These are phyloP conservation scores for Pelodytes ibericus DNA, from an alignment of 2,797 vertebrate genomes.

Conservation along the genomic window DNA sequence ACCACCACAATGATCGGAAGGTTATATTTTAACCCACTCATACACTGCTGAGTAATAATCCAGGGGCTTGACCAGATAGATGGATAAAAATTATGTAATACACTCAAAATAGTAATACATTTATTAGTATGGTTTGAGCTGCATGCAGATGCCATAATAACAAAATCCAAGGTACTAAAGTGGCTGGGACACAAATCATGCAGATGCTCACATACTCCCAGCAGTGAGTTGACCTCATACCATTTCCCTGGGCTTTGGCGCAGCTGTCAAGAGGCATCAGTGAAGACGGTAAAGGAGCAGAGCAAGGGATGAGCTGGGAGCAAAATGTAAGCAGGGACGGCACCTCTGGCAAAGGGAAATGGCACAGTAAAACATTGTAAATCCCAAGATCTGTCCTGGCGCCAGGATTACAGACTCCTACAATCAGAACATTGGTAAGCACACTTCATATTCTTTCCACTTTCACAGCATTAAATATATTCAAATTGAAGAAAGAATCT, in stretches of 20 bases:
- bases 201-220: neutral
- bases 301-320: neutral
- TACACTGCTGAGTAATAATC: too few species aligned
- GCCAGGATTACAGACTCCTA: slow-evolving; percentile 15
- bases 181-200: slow-evolving; percentile 24
- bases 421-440: neutral
- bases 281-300: neutral
- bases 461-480: neutral
- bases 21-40: too few species aligned
- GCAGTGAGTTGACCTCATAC: neutral
- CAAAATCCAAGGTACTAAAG: slow-evolving; percentile 11
- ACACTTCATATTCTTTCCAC: neutral
- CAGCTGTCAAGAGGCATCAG: slow-evolving; percentile 48
- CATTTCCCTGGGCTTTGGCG: neutral
- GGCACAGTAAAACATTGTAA: neutral
- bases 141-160: neutral
- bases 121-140: slow-evolving; percentile 20
- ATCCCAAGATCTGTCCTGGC: neutral
- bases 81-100: too few species aligned
- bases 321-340: rapidly evolving
- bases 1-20: too few species aligned
- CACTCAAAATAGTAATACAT: neutral
- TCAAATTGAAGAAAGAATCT: neutral
- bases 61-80: too few species aligned
- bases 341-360: neutral